These are phyloP conservation scores for Myiotriccus ornatus DNA, from an alignment of 2,797 vertebrate species.

Conservation along the genomic window DNA sequence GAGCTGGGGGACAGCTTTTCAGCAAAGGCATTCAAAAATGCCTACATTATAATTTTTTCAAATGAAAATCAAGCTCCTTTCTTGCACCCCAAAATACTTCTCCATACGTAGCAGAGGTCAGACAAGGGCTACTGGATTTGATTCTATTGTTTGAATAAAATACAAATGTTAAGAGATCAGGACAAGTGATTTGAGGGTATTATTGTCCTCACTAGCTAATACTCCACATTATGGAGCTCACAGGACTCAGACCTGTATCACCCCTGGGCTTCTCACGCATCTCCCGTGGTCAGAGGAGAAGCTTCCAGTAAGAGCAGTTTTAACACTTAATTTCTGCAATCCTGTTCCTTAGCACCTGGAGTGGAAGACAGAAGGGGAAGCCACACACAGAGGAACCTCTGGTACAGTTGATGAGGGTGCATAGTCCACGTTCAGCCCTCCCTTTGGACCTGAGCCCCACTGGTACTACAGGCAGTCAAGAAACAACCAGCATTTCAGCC, in stretches of 20 bases:
- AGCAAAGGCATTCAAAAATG: not conserved
- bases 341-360: not conserved
- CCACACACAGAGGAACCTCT: not conserved
- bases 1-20: not conserved
- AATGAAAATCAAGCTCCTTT: not conserved
- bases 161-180: not conserved
- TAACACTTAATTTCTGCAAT: not conserved
- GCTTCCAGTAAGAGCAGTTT: not conserved
- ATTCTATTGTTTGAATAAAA: not conserved
- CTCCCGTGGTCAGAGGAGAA: not conserved
- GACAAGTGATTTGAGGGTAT: not conserved
- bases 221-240: fast-evolving
- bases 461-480: not conserved
- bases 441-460: not conserved
- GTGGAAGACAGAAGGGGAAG: not conserved
- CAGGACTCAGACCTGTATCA: not conserved
- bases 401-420: not conserved
- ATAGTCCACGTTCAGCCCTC: fast-evolving
- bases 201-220: not conserved
- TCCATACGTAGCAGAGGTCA: not conserved
- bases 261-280: not conserved
- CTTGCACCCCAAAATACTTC: not conserved
- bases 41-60: not conserved
- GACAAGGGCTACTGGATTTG: not conserved
- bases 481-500: not conserved